These are phyloP conservation scores for Natrix natrix DNA, from an alignment of 2,797 vertebrate genomes.

Conservation along the genomic window DNA sequence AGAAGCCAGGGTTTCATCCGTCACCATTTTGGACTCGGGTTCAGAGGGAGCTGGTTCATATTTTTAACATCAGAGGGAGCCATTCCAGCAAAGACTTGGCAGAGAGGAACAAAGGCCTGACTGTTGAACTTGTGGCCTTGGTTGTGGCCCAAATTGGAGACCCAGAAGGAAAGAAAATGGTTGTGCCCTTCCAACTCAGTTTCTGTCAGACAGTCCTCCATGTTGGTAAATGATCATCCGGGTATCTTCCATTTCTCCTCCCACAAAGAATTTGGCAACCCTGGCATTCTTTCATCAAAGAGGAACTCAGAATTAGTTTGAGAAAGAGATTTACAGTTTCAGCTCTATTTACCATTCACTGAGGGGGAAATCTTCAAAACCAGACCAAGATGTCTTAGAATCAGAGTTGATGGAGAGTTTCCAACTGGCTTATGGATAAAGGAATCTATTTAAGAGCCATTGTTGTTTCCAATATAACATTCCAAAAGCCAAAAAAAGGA, in stretches of 20 bases:
- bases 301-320: constrained; percentile 59
- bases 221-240: constrained; percentile 68
- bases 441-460: constrained; percentile 70
- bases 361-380: constrained; percentile 59
- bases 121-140: constrained; percentile 73
- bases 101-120: constrained; percentile 69
- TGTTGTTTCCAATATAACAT: constrained; percentile 61
- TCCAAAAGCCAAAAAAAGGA: constrained; percentile 61
- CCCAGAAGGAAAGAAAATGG: constrained; percentile 64
- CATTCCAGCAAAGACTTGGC: constrained; percentile 71
- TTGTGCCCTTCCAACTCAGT: constrained; percentile 62
- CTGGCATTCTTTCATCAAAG: constrained; percentile 41
- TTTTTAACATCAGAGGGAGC: constrained; percentile 69
- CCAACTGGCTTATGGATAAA: constrained; percentile 75
- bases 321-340: constrained; percentile 48
- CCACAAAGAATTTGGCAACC: constrained; percentile 56
- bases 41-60: constrained; percentile 66
- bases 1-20: constrained; percentile 68
- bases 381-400: constrained; percentile 49
- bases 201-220: constrained; percentile 57
- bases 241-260: constrained; percentile 7
- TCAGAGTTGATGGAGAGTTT: constrained; percentile 61
- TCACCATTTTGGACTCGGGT: constrained; percentile 72
- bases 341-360: constrained; percentile 45
- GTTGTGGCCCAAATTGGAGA: constrained; percentile 63